Base-by-base conservation (phyloP, 2,797 vertebrate genomes). In the Rhinatrema bivittatum region DNA sequence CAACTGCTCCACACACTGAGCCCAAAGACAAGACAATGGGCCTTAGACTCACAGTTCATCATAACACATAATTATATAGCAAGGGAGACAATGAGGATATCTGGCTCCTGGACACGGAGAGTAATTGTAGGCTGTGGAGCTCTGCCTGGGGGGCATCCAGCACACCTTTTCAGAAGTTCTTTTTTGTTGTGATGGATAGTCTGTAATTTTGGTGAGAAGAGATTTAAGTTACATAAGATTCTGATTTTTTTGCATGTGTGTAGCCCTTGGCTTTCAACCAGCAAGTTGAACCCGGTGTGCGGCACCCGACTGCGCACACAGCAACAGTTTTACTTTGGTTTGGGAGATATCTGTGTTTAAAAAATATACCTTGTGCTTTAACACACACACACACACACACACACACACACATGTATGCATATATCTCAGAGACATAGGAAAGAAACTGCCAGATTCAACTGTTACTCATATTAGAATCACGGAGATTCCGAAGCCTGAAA, bases 1-100 rank as follows among this genome's bases (percentile, higher is more conserved):
- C 61, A 71, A 61, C 61, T 4, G 21, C 66, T 79, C 66, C 46
- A 73, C 62, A 66, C 63, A 74, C 66, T 74, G 74, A 79, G 82
- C 74, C 75, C 66, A 65, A 68, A 57, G 7, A 46, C 45, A 56
- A 67, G 65, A 82, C 78, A 83, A 82, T 78, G 65, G 74, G 54
- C 70, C 70, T 82, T 74, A 81, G 73, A 82, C 72, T 67, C 75
- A 70, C 70, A 69, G 79, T 78, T 82, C 80, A 82, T 78, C 76
- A 83, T 76, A 83, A 82, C 76, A 81, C 74, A 80, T 83, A 81
- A 84, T 81, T 83, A 82, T 71, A 81, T 60, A 73, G 60, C 70
- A 66, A 79, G 70, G 56, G 74, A 82, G 79, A 81, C 82, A 79
- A 82, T 81, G 72, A 61, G 50, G 62, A 68, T 75, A 76, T 78